Conservation (phyloP, 2,113 vertebrate genomes). For the Malaclemys terrapin region DNA sequence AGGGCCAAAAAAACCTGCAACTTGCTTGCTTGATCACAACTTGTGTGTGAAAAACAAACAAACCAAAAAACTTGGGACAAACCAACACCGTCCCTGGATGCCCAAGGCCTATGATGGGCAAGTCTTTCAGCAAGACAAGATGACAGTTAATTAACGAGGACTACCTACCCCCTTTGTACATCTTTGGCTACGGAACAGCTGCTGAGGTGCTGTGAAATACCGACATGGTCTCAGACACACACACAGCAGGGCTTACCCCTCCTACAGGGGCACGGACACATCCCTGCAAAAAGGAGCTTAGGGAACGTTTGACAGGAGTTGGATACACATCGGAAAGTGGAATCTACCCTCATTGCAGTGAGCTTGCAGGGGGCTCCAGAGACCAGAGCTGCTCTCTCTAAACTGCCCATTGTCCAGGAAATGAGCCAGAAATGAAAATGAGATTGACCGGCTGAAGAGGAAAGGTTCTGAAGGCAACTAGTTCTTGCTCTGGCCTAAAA, state of each 20-base stretch:
- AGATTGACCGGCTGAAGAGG: conserved; percentile 53
- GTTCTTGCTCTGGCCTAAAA: conserved; percentile 34
- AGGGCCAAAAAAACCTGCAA: conserved; percentile 25
- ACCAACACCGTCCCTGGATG: neutral
- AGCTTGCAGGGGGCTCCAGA: conserved; percentile 24
- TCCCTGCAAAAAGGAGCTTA: neutral
- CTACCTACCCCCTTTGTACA: neutral
- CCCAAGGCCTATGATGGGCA: neutral
- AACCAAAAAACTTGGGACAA: neutral
- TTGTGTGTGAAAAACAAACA: neutral
- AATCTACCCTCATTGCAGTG: conserved; percentile 20
- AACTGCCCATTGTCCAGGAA: neutral
- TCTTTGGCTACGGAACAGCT: neutral
- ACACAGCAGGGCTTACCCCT: neutral
- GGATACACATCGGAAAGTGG: conserved; percentile 7
- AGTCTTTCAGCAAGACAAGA: neutral
- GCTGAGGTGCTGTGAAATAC: neutral
- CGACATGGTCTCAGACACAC: neutral
- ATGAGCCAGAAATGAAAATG: conserved; percentile 53
- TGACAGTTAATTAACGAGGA: neutral
- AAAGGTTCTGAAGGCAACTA: conserved; percentile 62
- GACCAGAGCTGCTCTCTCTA: neutral
- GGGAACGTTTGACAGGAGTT: neutral
- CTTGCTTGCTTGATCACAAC: neutral
- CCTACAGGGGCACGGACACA: neutral